Conservation (phyloP, 2,113 vertebrate species). For the Perccottus glenii region DNA sequence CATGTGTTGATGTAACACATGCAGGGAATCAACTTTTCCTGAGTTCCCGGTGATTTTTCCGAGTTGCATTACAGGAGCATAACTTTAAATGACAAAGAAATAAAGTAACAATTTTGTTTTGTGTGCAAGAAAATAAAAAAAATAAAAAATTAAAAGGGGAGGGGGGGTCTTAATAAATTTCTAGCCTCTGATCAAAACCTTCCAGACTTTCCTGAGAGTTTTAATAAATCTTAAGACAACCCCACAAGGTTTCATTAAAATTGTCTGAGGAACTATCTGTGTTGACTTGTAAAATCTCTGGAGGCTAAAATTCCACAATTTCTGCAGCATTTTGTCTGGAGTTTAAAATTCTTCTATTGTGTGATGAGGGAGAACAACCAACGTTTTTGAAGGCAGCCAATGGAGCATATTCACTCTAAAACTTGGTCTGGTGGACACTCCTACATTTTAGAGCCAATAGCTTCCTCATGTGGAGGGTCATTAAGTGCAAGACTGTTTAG, state of each 20-base stretch:
- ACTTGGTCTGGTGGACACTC: constrained; percentile 6
- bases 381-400: constrained; percentile 7
- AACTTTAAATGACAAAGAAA: neutral
- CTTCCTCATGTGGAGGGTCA: constrained; percentile 24
- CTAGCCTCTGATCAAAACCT: neutral
- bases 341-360: neutral
- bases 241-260: constrained; percentile 30
- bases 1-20: neutral
- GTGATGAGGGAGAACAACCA: neutral
- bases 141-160: no score
- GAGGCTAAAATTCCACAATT: constrained; percentile 9
- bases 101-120: neutral
- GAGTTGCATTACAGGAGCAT: neutral
- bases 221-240: neutral
- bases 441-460: constrained; percentile 28
- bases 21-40: neutral
- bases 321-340: neutral
- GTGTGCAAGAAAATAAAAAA: neutral
- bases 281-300: neutral
- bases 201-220: constrained; percentile 13
- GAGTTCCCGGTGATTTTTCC: neutral
- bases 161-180: neutral
- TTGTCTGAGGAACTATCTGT: constrained; percentile 3
- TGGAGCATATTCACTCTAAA: neutral
- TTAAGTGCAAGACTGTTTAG: constrained; percentile 29